A percentile compares a stretch with the other conserved stretches of the same genome.
Evolutionary conservation across 1,140 invertebrate species (phyloP).

Genomic region (Pseudomyrmex flavicornis): DNA sequence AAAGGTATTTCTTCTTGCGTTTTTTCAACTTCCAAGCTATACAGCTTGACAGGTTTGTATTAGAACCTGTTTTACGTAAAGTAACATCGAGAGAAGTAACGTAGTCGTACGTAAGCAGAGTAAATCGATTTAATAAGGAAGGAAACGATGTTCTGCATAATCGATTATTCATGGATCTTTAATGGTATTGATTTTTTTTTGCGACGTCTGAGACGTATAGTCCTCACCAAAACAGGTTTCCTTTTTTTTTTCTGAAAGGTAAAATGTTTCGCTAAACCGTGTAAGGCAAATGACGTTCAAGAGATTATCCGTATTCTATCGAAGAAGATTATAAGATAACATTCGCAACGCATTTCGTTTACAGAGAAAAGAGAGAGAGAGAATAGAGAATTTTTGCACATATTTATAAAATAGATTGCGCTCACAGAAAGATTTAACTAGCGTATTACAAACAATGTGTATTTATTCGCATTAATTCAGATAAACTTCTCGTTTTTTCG

Average conservation of each 20-base stretch:
- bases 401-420: not conserved
- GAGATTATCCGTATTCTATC: no score
- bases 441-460: not conserved
- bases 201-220: conserved; percentile 12
- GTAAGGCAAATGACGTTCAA: conserved; percentile 26
- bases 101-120: conserved; percentile 30
- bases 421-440: no score
- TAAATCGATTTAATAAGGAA: conserved; percentile 53
- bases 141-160: conserved; percentile 47
- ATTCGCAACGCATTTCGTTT: not conserved
- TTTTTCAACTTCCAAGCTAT: not conserved
- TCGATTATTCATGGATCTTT: conserved; percentile 61
- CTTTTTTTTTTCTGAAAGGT: conserved; percentile 15
- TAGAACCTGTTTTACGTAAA: conserved; percentile 28
- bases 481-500: not conserved
- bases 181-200: conserved; percentile 47
- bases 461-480: not conserved
- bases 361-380: not conserved
- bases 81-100: conserved; percentile 43
- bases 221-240: conserved; percentile 33
- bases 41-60: conserved; percentile 17
- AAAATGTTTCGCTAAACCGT: conserved; percentile 22
- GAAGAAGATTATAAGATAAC: conserved; percentile 23
- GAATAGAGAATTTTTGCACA: not conserved
- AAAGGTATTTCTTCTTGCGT: not conserved